These are phyloP conservation scores for Ochropleura leucogaster DNA, from an alignment of 2,888 invertebrate species.

Conservation along the genomic window DNA sequence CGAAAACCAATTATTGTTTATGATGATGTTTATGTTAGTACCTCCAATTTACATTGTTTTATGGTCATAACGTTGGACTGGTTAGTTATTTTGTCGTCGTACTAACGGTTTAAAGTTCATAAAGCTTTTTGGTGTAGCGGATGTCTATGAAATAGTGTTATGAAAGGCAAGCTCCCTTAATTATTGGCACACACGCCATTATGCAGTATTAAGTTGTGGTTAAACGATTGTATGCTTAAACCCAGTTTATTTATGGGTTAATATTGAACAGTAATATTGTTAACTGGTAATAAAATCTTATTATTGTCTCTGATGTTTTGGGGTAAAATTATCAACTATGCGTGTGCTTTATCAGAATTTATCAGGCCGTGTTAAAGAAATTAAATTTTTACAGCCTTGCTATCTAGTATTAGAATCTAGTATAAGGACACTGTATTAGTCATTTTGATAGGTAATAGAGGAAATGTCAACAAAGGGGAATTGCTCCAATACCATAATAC, in stretches of 20 bases:
- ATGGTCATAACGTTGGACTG: conserved; percentile 18
- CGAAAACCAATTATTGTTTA: conserved; percentile 16
- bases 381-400: neutral
- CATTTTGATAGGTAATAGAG: too few species aligned
- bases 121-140: conserved; percentile 57
- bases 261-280: conserved; percentile 8
- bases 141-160: conserved; percentile 59
- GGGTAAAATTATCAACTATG: conserved; percentile 10
- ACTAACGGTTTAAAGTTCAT: conserved; percentile 27
- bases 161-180: conserved; percentile 53
- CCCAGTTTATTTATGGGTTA: neutral
- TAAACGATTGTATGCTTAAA: conserved; percentile 33
- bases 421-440: too few species aligned
- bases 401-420: neutral
- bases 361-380: neutral
- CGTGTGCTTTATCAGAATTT: conserved; percentile 18
- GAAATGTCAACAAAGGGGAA: too few species aligned
- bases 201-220: conserved; percentile 50
- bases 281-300: conserved; percentile 12
- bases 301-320: conserved; percentile 20
- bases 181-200: conserved; percentile 58
- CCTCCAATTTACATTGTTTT: conserved; percentile 20
- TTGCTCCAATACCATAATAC: too few species aligned
- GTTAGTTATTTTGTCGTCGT: conserved; percentile 31
- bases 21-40: conserved; percentile 21